Conservation (phyloP, 2,888 invertebrate species). For the Latrodectus elegans region DNA sequence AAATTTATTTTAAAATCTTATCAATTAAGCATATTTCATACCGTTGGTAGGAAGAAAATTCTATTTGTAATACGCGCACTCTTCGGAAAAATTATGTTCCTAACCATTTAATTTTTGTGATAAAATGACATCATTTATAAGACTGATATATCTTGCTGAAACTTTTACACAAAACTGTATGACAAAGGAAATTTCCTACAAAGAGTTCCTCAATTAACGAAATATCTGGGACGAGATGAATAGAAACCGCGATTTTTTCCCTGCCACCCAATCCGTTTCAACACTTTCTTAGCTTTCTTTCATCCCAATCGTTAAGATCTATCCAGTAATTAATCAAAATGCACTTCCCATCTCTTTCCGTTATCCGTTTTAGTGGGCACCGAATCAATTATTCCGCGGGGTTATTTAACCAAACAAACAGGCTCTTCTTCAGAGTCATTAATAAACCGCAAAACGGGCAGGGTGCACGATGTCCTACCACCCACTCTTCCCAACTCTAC, state of each 20-base stretch:
- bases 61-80: no score
- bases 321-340: slow-evolving; percentile 20
- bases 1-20: no score
- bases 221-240: background rate
- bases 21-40: no score
- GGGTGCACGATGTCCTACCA: background rate
- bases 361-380: slow-evolving; percentile 34
- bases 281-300: background rate
- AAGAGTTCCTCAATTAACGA: background rate
- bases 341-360: slow-evolving; percentile 30
- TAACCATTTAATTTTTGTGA: no score
- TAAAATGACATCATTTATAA: no score
- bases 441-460: slow-evolving; percentile 51
- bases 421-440: slow-evolving; percentile 59
- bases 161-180: no score
- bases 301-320: slow-evolving; percentile 41
- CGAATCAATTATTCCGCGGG: slow-evolving; percentile 57
- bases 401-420: slow-evolving; percentile 57
- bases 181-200: background rate
- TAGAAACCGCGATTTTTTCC: background rate
- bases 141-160: no score
- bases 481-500: slow-evolving; percentile 9
- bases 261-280: background rate
- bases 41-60: no score
- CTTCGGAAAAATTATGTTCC: no score